phyloP scores from a whole-genome alignment of 37 sponge, comb jelly and placozoan genomes.

The Tethya wilhelma region DNA sequence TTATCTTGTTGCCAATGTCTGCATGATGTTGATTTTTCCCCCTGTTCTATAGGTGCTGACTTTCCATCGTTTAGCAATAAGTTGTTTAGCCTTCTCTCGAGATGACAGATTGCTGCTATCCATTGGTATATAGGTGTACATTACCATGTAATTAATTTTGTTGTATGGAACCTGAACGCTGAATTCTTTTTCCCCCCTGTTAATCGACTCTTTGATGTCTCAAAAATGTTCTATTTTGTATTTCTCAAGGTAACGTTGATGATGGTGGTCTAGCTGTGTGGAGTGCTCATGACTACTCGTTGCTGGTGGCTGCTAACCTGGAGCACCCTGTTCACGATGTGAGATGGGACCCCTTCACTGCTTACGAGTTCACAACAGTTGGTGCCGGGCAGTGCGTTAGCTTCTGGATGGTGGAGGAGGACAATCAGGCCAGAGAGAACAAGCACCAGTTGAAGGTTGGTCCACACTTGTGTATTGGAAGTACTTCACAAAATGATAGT shows the following conservation, averaged over 20 bases:
- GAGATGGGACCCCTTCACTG: slow-evolving; percentile 76
- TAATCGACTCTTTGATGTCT: not conserved
- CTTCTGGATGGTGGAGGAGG: slow-evolving; percentile 79
- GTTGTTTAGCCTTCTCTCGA: slow-evolving; percentile 64
- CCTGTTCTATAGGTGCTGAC: slow-evolving; percentile 32
- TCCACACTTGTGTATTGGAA: not conserved
- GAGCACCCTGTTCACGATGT: slow-evolving; percentile 35
- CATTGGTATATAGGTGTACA: slow-evolving; percentile 45
- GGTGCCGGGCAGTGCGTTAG: slow-evolving; percentile 46
- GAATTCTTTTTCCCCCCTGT: not conserved
- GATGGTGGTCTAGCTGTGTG: slow-evolving; percentile 69
- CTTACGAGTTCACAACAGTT: slow-evolving; percentile 80
- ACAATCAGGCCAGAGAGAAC: not conserved
- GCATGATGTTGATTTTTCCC: not conserved
- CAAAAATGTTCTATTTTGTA: not conserved
- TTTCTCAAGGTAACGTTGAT: slow-evolving; percentile 52
- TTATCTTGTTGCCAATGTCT: not conserved
- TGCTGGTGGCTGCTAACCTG: slow-evolving; percentile 45
- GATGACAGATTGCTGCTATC: slow-evolving; percentile 85
- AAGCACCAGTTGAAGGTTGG: slow-evolving; percentile 8
- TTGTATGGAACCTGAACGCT: not conserved
- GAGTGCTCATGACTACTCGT: slow-evolving; percentile 59
- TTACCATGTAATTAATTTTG: not conserved
- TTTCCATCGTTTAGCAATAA: slow-evolving; percentile 40
- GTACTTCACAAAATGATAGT: too few species aligned